Percentiles rank a stretch among this genome's conserved stretches.
These are phyloP conservation scores for Galleria mellonella DNA, from an alignment of 1,140 invertebrate genomes.

Conservation along the genomic window DNA sequence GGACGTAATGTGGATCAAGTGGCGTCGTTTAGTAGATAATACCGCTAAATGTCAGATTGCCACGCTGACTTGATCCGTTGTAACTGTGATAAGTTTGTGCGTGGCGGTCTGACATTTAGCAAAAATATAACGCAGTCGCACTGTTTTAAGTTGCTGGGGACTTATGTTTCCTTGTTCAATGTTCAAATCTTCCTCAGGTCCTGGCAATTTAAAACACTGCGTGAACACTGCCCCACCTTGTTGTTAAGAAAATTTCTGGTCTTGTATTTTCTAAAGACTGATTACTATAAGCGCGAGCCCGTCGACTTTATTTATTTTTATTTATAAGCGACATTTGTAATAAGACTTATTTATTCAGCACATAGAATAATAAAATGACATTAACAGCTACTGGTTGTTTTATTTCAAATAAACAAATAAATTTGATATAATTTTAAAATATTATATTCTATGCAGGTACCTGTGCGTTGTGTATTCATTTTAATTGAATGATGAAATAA, in stretches of 20 bases:
- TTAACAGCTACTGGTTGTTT: constrained; percentile 10
- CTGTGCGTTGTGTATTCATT: no score
- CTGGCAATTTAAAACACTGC: constrained; percentile 39
- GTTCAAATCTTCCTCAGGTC: constrained; percentile 18
- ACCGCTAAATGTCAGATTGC: constrained; percentile 65
- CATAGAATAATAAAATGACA: constrained; percentile 51
- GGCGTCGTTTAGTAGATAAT: constrained; percentile 29
- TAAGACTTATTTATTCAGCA: constrained; percentile 69
- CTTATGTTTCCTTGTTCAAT: constrained; percentile 12
- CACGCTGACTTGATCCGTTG: constrained; percentile 54
- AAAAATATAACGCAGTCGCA: constrained; percentile 26
- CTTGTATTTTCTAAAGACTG: constrained; percentile 43
- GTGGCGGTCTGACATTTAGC: constrained; percentile 70
- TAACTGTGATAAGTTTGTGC: constrained; percentile 5
- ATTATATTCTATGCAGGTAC: no score
- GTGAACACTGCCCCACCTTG: constrained; percentile 8
- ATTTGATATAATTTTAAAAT: no score
- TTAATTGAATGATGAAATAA: no score
- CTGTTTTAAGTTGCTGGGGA: constrained; percentile 52
- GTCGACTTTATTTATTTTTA: constrained; percentile 68
- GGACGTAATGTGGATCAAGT: constrained; percentile 54
- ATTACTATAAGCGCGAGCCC: constrained; percentile 58
- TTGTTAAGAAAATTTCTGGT: constrained; percentile 1
- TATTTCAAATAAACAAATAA: no score
- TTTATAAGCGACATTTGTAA: constrained; percentile 34